Percentiles rank a stretch among this genome's conserved stretches.
Conservation (phyloP, 2,888 invertebrate genomes). For the Bombyx huttoni region DNA sequence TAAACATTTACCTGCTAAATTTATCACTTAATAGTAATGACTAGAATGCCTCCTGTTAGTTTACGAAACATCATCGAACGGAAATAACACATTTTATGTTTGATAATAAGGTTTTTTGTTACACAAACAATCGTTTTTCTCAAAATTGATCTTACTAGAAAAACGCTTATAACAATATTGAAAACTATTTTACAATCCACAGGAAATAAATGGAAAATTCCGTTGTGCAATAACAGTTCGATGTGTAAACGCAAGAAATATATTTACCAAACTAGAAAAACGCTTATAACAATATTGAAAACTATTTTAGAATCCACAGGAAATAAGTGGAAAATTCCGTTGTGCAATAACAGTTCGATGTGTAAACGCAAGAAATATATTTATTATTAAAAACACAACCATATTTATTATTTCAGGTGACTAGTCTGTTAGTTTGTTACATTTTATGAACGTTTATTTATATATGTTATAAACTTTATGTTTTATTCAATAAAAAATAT, state of each 20-base stretch:
- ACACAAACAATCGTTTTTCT: no score
- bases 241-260: neutral
- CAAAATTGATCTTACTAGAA: no score
- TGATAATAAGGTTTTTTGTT: no score
- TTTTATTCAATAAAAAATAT: no score
- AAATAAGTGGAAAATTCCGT: neutral
- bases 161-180: no score
- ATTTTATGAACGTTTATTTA: neutral
- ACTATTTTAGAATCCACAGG: no score
- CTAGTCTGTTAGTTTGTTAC: constrained; percentile 38
- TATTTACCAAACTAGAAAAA: no score
- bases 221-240: constrained; percentile 2
- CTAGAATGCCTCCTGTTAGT: constrained; percentile 49
- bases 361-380: neutral
- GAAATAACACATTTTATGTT: neutral
- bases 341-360: constrained; percentile 1
- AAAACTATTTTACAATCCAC: no score
- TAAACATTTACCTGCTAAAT: constrained; percentile 8
- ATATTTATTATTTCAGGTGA: constrained; percentile 38
- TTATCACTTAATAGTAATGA: constrained; percentile 29
- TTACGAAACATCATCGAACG: neutral
- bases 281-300: no score
- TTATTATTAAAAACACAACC: neutral
- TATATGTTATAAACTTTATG: no score
- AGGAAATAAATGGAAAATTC: neutral